A percentile compares a stretch with the other conserved stretches of the same genome.
phyloP scores from a whole-genome alignment of 1,140 invertebrate genomes.

The Ips typographus region DNA sequence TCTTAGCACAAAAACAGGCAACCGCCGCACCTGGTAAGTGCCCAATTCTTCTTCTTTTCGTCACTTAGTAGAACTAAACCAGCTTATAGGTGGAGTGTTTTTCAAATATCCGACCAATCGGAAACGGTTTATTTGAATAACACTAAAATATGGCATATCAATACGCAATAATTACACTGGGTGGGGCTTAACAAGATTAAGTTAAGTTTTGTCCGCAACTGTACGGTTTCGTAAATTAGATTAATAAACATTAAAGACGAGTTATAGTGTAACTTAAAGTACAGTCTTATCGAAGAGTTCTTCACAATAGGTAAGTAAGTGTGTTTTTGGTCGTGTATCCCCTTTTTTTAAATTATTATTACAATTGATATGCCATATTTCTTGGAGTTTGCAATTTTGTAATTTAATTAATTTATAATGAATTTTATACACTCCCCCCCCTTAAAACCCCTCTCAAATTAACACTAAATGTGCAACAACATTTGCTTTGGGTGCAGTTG shows the following conservation, averaged over 20 bases:
- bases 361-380: conserved; percentile 46
- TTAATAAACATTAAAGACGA: too few relatives aligned
- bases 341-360: neutral
- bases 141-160: conserved; percentile 49
- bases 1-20: conserved; percentile 50
- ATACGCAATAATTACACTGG: neutral
- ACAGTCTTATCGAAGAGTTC: too few relatives aligned
- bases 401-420: neutral
- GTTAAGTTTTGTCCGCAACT: too few relatives aligned
- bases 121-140: conserved; percentile 40
- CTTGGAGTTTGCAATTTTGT: conserved; percentile 45
- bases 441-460: conserved; percentile 3
- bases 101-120: conserved; percentile 36
- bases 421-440: neutral
- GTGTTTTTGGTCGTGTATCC: conserved; percentile 31
- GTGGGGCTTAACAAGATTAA: too few relatives aligned
- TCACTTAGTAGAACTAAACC: conserved; percentile 35
- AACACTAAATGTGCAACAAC: conserved; percentile 40
- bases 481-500: conserved; percentile 36
- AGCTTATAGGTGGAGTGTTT: conserved; percentile 36
- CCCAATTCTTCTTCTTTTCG: neutral
- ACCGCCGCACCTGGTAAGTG: conserved; percentile 49
- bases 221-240: too few relatives aligned
- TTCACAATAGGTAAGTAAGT: conserved; percentile 14
- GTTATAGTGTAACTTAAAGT: too few relatives aligned